Conservation (phyloP, 2,888 invertebrate genomes). For the Miltochrista miniata region DNA sequence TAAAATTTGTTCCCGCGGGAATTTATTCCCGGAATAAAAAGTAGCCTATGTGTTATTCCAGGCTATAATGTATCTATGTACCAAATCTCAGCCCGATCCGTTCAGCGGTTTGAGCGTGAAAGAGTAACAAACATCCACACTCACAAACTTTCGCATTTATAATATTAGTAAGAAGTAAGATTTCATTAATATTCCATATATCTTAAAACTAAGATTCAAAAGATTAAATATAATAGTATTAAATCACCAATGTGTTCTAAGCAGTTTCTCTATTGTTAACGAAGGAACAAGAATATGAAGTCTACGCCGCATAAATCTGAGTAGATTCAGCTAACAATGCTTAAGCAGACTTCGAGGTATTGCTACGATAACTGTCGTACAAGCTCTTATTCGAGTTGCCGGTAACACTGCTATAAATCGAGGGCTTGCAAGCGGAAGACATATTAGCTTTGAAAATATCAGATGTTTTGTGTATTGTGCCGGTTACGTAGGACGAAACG, state of each 20-base stretch:
- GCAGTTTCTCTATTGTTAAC: conserved; percentile 40
- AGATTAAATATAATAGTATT: background rate
- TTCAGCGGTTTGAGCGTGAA: too few species aligned
- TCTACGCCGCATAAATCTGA: conserved; percentile 58
- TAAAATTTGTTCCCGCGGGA: too few species aligned
- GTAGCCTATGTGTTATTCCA: too few species aligned
- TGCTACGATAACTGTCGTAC: conserved; percentile 73
- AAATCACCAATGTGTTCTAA: conserved; percentile 25
- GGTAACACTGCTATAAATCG: conserved; percentile 69
- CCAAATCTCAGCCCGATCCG: too few species aligned
- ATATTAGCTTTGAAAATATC: conserved; percentile 72
- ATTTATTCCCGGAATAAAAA: too few species aligned
- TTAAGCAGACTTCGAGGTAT: conserved; percentile 50
- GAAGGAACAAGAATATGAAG: conserved; percentile 52
- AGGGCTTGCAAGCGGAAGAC: conserved; percentile 60
- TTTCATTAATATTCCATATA: too few species aligned
- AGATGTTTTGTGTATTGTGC: conserved; percentile 62
- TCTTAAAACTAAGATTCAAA: too few species aligned
- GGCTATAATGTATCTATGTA: too few species aligned
- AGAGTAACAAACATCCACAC: too few species aligned
- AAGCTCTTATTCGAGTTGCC: conserved; percentile 63
- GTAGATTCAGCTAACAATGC: conserved; percentile 55
- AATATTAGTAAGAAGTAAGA: too few species aligned
- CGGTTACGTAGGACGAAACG: conserved; percentile 42
- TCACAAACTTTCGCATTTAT: too few species aligned